Conservation (phyloP, 2,797 vertebrate genomes). For the Tolypeutes matacus region DNA sequence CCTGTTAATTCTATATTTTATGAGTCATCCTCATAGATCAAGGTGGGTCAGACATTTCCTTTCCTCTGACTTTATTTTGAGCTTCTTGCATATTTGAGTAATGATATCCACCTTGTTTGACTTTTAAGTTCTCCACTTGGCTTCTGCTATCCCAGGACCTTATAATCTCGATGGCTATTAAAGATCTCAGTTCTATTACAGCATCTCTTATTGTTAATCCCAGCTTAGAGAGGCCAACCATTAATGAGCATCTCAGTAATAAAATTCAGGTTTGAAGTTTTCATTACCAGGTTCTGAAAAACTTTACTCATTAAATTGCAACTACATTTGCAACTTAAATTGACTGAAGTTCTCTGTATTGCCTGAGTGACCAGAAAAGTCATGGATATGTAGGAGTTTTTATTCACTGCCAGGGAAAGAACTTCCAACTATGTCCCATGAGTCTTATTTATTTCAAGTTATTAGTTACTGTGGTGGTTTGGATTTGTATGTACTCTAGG, state of each 20-base stretch:
- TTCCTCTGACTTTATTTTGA: background rate
- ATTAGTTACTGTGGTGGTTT: background rate
- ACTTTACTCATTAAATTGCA: background rate
- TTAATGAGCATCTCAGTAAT: background rate
- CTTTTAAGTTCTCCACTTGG: too few relatives aligned
- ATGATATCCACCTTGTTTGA: too few relatives aligned
- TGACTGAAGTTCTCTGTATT: background rate
- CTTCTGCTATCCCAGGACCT: too few relatives aligned
- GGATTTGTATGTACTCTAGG: too few relatives aligned
- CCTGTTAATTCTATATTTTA: background rate
- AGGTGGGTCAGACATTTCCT: background rate
- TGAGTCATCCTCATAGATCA: background rate
- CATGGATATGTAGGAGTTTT: background rate
- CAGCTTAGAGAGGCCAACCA: too few relatives aligned
- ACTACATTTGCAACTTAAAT: slow-evolving; percentile 7
- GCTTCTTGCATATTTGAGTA: background rate
- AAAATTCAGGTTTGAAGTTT: background rate
- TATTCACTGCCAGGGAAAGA: background rate
- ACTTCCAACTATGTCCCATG: background rate
- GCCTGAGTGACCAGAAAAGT: background rate
- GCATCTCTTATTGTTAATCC: too few relatives aligned
- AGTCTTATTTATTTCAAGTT: background rate
- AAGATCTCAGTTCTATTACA: too few relatives aligned
- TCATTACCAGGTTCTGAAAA: background rate
- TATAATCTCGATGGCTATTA: too few relatives aligned